Percentiles rank a stretch among this genome's conserved stretches.
Conservation (phyloP, 2,888 invertebrate genomes). For the Stenichneumon culpator region DNA sequence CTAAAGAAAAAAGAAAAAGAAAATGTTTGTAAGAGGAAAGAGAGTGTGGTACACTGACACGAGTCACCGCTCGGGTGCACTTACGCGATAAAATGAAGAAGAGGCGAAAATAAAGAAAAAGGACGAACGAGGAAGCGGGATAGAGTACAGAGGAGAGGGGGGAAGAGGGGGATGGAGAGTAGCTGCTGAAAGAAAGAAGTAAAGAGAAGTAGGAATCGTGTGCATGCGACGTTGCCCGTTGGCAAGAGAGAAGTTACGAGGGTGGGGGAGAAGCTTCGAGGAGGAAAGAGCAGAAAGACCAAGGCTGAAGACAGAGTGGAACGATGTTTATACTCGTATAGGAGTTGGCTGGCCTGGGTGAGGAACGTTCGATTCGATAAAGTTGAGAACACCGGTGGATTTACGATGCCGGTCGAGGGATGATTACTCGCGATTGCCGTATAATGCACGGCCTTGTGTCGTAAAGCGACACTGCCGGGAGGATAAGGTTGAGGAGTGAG, state of each 20-base stretch:
- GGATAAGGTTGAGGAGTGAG: slow-evolving; percentile 62
- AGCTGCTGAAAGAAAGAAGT: slow-evolving; percentile 36
- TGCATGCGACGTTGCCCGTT: slow-evolving; percentile 45
- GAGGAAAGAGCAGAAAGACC: slow-evolving; percentile 26
- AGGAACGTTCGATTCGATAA: slow-evolving; percentile 75
- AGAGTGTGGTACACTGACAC: slow-evolving; percentile 45
- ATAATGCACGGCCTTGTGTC: slow-evolving; percentile 84
- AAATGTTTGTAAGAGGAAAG: slow-evolving; percentile 38
- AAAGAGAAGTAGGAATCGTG: slow-evolving; percentile 39
- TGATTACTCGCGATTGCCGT: slow-evolving; percentile 84
- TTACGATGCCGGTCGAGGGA: slow-evolving; percentile 83
- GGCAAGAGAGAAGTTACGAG: slow-evolving; percentile 45
- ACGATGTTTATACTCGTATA: slow-evolving; percentile 36
- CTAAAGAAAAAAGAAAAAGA: slow-evolving; percentile 11
- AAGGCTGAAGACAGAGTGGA: slow-evolving; percentile 11
- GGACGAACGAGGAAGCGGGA: slow-evolving; percentile 35
- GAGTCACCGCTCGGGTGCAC: slow-evolving; percentile 52
- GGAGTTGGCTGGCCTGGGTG: slow-evolving; percentile 44
- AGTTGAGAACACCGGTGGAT: slow-evolving; percentile 83
- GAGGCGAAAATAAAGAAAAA: slow-evolving; percentile 31
- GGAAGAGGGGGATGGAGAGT: not conserved
- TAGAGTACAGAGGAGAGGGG: slow-evolving; percentile 17
- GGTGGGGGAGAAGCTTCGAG: slow-evolving; percentile 25
- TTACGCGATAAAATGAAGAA: slow-evolving; percentile 57
- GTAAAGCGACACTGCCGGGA: slow-evolving; percentile 77